phyloP scores from a whole-genome alignment of 2,113 vertebrate species.

The Castor canadensis region DNA sequence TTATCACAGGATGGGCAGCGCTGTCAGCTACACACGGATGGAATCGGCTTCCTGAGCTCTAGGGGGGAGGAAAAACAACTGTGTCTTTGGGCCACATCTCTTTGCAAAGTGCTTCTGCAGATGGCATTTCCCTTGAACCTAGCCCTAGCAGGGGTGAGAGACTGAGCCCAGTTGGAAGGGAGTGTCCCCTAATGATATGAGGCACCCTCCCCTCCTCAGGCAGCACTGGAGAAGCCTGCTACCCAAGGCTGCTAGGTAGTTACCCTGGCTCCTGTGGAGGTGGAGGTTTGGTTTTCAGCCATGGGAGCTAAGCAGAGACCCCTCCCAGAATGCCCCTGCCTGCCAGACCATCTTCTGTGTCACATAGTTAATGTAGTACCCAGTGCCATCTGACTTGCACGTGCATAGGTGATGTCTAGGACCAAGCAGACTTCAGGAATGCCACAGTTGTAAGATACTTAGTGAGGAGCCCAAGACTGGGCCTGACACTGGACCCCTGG shows the following conservation, averaged over 20 bases:
- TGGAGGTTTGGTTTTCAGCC: not conserved
- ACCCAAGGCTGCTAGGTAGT: not conserved
- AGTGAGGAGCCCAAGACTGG: not conserved
- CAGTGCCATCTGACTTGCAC: not conserved
- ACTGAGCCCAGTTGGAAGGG: not conserved
- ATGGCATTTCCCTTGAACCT: constrained; percentile 10
- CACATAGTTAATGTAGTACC: not conserved
- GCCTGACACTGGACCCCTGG: not conserved
- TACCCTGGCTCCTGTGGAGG: not conserved
- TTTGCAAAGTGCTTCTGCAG: constrained; percentile 37
- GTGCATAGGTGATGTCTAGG: not conserved
- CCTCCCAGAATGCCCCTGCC: not conserved
- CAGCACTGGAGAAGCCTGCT: not conserved
- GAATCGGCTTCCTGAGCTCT: not conserved
- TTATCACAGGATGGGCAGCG: not conserved
- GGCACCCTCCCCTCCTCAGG: not conserved
- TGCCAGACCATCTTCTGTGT: not conserved
- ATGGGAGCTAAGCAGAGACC: not conserved
- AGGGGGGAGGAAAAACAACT: not conserved
- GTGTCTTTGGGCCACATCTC: not conserved
- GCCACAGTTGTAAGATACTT: not conserved
- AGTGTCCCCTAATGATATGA: not conserved
- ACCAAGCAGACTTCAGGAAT: not conserved
- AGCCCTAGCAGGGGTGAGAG: not conserved
- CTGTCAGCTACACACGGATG: not conserved